Evolutionary conservation across 1,140 invertebrate species (phyloP), one percentile per base, ranked within the genome.

Genomic region (Neodiprion virginianus): DNA sequence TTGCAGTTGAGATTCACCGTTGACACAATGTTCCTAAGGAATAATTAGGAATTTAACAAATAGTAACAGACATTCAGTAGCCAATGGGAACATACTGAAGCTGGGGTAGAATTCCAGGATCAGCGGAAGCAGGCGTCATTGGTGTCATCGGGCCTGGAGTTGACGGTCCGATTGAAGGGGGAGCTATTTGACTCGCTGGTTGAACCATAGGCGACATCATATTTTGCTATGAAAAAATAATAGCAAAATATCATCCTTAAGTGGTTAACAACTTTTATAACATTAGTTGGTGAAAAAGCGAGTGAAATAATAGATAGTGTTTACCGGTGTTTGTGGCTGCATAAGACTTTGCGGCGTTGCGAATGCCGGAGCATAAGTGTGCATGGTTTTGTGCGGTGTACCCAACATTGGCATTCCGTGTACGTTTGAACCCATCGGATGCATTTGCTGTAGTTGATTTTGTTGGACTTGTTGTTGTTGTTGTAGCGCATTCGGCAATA

Each of bases 1-100:
- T 97, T 98, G 85, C 98, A 99, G 81, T 95, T 97, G 73, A 99
- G 89, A 89, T 99, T 99, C 0, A 99, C 98, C 68, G 98, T 99
- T 61, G 98, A 99, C 0, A 99, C 98, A 83, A 99, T 98, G 85
- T 98, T 98, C 84, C 95, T 96, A 85, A 77, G 91, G 91, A 80
- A 86, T 82, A 84, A 84, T 71, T 82, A 81, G 81, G 76, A 49
- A 75, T 72, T 72, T 73, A 40, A 11, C 53, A 11, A n/a, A 61
- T 61, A 12, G 3, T 40, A 40, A 40, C 28, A 40, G 28, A 40
- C 48, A 70, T 61, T 48, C 71, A 70, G 48, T 68, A 61, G 14
- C 49, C 14, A 69, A 68, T 50, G 70, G 67, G 48, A 66, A 92
- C 92, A 92, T 90, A 97, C 96, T 99, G 97, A 84, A 99, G 89